Conservation (phyloP, 2,888 invertebrate genomes). For the Drosophila imparisetae region DNA sequence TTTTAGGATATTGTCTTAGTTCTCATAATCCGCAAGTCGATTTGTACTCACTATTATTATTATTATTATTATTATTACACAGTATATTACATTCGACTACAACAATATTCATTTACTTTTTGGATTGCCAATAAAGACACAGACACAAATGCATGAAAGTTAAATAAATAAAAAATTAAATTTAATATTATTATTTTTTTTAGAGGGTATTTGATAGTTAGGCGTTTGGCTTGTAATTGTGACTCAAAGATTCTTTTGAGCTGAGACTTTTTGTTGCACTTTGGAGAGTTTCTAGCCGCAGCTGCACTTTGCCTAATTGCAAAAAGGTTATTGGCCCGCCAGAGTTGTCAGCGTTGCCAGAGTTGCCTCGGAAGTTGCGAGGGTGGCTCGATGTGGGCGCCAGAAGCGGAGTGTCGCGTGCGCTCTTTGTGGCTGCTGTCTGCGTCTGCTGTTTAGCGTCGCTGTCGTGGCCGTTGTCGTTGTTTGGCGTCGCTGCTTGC, state of each 20-base stretch:
- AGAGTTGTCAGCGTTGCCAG: constrained; percentile 12
- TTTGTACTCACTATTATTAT: no score
- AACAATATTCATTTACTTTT: neutral
- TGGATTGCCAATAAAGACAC: no score
- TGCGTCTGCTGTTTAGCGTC: constrained; percentile 17
- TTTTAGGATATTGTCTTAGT: neutral
- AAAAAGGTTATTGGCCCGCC: constrained; percentile 51
- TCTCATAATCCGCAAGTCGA: neutral
- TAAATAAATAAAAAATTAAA: no score
- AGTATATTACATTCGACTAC: neutral
- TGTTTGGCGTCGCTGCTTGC: constrained; percentile 33
- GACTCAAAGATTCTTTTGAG: constrained; percentile 9
- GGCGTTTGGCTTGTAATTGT: constrained; percentile 6
- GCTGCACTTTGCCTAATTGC: constrained; percentile 69
- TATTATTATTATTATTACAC: neutral
- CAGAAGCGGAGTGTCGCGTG: constrained; percentile 30
- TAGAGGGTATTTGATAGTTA: constrained; percentile 27
- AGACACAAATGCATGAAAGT: no score
- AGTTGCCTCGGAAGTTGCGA: constrained; percentile 33
- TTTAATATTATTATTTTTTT: neutral
- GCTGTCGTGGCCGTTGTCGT: constrained; percentile 1
- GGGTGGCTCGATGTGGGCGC: constrained; percentile 59
- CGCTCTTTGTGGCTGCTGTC: constrained; percentile 32
- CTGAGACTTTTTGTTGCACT: constrained; percentile 14
- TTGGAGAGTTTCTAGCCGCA: constrained; percentile 43